phyloP scores from a whole-genome alignment of 2,797 vertebrate genomes.

The Lithobates sylvaticus region DNA sequence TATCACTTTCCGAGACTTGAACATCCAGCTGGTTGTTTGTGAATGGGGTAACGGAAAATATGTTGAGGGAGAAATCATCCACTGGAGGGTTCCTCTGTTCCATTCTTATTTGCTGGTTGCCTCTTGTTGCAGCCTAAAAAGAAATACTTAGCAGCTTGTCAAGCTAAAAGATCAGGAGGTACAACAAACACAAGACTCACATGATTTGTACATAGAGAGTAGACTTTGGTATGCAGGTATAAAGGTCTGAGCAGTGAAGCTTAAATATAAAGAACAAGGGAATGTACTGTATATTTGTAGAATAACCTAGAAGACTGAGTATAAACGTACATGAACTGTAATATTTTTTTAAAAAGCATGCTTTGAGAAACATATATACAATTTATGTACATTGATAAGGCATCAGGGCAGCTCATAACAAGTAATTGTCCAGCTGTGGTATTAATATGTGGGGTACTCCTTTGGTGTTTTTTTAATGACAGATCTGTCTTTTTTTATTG shows the following conservation, averaged over 20 bases:
- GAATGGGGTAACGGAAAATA: slow-evolving; percentile 73
- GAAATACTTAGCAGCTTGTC: slow-evolving; percentile 45
- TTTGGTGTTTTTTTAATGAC: too few relatives aligned
- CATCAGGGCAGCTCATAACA: too few relatives aligned
- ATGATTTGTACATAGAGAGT: slow-evolving; percentile 71
- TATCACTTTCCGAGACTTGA: slow-evolving; percentile 78
- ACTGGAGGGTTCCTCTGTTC: slow-evolving; percentile 64
- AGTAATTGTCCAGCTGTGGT: too few relatives aligned
- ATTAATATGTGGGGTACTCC: too few relatives aligned
- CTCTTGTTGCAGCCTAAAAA: slow-evolving; percentile 54
- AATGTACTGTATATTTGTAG: neutral
- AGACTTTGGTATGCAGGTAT: slow-evolving; percentile 71
- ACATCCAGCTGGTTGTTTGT: slow-evolving; percentile 69
- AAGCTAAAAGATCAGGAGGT: slow-evolving; percentile 67
- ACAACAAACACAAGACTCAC: slow-evolving; percentile 68
- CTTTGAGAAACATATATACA: too few relatives aligned
- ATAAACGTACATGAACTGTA: neutral
- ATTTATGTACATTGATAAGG: too few relatives aligned
- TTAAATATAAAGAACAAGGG: neutral
- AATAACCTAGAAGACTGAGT: neutral
- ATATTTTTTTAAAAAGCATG: neutral
- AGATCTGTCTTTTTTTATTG: too few relatives aligned
- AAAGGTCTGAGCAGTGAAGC: slow-evolving; percentile 76
- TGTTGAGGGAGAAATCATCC: slow-evolving; percentile 73
- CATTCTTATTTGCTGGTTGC: slow-evolving; percentile 59